phyloP scores from a whole-genome alignment of 1,140 invertebrate species.

The Trypoxylus dichotomus region DNA sequence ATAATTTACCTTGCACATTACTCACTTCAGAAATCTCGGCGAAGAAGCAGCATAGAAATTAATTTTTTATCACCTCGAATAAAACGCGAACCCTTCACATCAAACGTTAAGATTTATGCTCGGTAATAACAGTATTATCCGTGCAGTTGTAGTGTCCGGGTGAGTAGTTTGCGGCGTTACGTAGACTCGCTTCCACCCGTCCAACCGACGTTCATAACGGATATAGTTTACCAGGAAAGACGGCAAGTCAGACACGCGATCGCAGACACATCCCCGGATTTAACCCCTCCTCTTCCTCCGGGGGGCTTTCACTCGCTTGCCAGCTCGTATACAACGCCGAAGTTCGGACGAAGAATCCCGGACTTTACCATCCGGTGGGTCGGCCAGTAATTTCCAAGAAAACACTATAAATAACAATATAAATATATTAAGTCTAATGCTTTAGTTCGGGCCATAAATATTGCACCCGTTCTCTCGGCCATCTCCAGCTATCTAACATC shows the following conservation, averaged over 20 bases:
- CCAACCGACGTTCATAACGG: constrained; percentile 4
- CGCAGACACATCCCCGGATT: neutral
- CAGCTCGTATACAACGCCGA: neutral
- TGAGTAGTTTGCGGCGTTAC: neutral
- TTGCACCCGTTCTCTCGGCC: constrained; percentile 30
- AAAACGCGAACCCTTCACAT: neutral
- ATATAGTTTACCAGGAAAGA: neutral
- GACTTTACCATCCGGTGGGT: neutral
- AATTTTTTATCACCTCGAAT: constrained; percentile 12
- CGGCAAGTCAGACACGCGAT: constrained; percentile 9
- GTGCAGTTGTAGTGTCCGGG: neutral
- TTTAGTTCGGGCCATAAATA: constrained; percentile 44
- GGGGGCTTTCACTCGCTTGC: neutral
- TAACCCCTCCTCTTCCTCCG: neutral
- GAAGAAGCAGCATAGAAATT: neutral
- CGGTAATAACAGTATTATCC: constrained; percentile 17
- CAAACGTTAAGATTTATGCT: neutral
- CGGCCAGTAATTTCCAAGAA: constrained; percentile 13
- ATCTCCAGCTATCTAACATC: constrained; percentile 35
- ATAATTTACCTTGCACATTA: neutral
- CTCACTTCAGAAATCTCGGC: neutral
- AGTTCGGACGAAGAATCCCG: neutral
- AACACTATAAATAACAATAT: constrained; percentile 44
- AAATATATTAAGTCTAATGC: constrained; percentile 47
- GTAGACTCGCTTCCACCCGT: neutral